Base-by-base conservation (phyloP, 2,888 invertebrate species). In the Oasisia sp. region DNA sequence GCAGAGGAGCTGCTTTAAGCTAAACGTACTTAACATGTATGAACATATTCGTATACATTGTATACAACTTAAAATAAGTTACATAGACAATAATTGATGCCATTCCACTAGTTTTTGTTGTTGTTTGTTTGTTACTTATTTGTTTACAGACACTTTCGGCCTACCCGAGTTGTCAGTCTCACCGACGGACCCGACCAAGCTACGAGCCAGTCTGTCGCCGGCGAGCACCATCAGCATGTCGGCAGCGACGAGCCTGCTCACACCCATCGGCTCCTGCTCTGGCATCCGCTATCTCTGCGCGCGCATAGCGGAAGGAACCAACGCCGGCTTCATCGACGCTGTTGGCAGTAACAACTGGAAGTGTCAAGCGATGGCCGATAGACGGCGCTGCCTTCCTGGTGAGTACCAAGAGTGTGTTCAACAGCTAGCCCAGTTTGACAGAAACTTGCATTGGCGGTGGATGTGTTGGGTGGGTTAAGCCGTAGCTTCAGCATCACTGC, bases 271-370 rank as follows among this genome's bases (percentile, higher is more conserved):
- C 74, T 74, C 74, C 74, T 74, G 74, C 74, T 27, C 74, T 74
- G 27, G 4, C 27, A 27, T 1, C 74, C 74, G 74, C 4, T 74
- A 74, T 27, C 74, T 74, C 27, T 92, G 92, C 50, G 89, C 32
- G 38, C 32, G n/a, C 4, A 44, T 90, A 11, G 12, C 89, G 14
- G 89, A 32, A 44, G 92, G 90, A n/a, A 45, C 32, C 11, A 89
- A 90, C 32, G 92, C 92, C 50, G 32, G 89, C 90, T 92, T 44
- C 92, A 32, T 90, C 14, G 92, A 92, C 90, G 89, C 90, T 19
- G 92, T 90, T 32, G n/a, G 11, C n/a, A 32, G 27, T 9, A 90
- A 92, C 50, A 92, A 92, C 50, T 14, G 32, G 38, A 38, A 90
- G 12, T 92, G 92, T 92, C 32, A 32, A 27, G 89, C 89, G 32